Evolutionary conservation across 1,140 invertebrate species (phyloP).

Genomic region (Geopemphigus sp.): DNA sequence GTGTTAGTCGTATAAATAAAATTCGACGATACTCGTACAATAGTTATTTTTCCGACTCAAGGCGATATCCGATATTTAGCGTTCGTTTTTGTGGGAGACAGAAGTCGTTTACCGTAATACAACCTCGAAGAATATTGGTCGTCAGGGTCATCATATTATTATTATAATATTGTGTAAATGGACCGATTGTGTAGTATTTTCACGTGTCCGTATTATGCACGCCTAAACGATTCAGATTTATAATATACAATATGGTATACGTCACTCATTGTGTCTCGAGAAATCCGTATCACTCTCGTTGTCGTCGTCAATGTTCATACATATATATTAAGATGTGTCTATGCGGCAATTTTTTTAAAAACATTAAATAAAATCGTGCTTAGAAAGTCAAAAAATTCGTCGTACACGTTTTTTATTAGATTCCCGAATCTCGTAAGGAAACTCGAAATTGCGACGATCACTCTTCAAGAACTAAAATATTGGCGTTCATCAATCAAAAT

Average conservation of each 20-base stretch:
- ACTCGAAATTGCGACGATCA: too few relatives aligned
- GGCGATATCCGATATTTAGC: not conserved
- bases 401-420: too few relatives aligned
- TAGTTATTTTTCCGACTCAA: not conserved
- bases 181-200: not conserved
- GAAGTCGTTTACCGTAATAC: constrained; percentile 13
- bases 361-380: too few relatives aligned
- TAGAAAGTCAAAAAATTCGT: too few relatives aligned
- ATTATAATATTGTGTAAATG: too few relatives aligned
- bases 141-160: constrained; percentile 15
- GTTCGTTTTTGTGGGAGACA: not conserved
- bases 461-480: too few relatives aligned
- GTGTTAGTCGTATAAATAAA: not conserved
- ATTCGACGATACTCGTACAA: not conserved
- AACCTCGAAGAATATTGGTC: constrained; percentile 12
- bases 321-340: too few relatives aligned
- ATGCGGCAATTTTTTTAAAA: too few relatives aligned
- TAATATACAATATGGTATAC: not conserved
- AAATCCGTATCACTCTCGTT: not conserved
- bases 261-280: not conserved
- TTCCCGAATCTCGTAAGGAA: too few relatives aligned
- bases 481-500: too few relatives aligned
- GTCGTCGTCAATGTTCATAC: too few relatives aligned
- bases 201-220: not conserved
- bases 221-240: too few relatives aligned